Conservation (phyloP, 1,140 invertebrate genomes). For the Frieseomelitta varia region DNA sequence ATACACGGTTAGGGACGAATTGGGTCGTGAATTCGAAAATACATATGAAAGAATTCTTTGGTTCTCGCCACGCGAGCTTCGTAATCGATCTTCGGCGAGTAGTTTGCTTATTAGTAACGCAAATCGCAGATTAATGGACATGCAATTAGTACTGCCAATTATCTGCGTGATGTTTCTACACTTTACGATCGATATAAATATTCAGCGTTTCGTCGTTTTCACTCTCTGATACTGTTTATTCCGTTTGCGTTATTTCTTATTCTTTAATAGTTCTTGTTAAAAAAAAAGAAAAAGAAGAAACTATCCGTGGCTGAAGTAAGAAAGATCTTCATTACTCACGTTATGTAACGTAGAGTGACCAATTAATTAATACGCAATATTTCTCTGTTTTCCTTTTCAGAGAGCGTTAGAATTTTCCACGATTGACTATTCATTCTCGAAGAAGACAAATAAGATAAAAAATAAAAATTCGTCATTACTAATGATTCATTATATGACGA, state of each 20-base stretch:
- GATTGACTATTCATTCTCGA: too few relatives aligned
- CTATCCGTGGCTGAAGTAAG: not conserved
- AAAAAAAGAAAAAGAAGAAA: not conserved
- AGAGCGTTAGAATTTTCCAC: not conserved
- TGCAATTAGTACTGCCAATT: constrained; percentile 11
- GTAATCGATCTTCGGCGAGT: not conserved
- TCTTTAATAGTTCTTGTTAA: not conserved
- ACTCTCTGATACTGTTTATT: too few relatives aligned
- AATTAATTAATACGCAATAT: not conserved
- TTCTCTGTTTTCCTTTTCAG: not conserved
- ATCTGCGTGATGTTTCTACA: not conserved
- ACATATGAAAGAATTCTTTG: not conserved
- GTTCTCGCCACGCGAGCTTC: not conserved
- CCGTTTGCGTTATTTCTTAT: not conserved
- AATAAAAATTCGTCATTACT: too few relatives aligned
- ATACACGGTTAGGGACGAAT: not conserved
- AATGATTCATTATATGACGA: too few relatives aligned
- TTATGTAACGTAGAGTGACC: not conserved
- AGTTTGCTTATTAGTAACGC: not conserved
- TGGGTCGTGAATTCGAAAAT: not conserved
- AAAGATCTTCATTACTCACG: not conserved
- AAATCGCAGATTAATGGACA: constrained; percentile 5
- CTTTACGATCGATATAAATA: constrained; percentile 4
- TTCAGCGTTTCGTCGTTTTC: not conserved
- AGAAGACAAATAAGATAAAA: not conserved